Evolutionary conservation across 2,888 invertebrate genomes (phyloP), one percentile per base, ranked within the genome.

Genomic region (Odontocolon sp.): DNA sequence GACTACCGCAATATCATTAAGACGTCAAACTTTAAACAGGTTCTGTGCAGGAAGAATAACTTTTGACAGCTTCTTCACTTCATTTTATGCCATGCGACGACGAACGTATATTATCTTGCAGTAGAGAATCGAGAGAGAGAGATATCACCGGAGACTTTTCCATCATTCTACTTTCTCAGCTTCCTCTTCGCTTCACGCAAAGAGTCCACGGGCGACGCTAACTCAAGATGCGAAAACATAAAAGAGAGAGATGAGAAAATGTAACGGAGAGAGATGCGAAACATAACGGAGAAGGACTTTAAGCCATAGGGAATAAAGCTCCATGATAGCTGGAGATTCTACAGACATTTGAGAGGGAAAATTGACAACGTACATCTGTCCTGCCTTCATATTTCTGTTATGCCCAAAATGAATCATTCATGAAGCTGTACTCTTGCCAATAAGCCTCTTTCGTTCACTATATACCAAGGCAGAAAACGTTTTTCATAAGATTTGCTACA

Each of bases 381-480:
- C 36, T 3, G 18, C 26, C 47, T 56, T 50, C 4, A 14, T 26
- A 16, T 2, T n/a, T 21, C 66, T 31, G 26, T 59, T 21, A 36
- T 61, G 42, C 21, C 42, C 9, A 11, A 14, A 18, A 67, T 73
- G 61, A 73, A 73, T 67, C 38, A 73, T 73, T 67, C 66, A 73
- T 67, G 50, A n/a, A n/a, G 6, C 31, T 28, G 40, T 16, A 21
- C 9, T 38, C 26, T 21, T 26, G 42, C 16, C 31, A 45, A 59
- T 67, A 59, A 73, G 52, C 14, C 11, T 6, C n/a, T n/a, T 14
- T 31, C 36, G n/a, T n/a, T n/a, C n/a, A n/a, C n/a, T n/a, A n/a
- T n/a, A n/a, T n/a, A n/a, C n/a, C n/a, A n/a, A n/a, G n/a, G n/a
- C n/a, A n/a, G n/a, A n/a, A n/a, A n/a, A n/a, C n/a, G n/a, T n/a